A percentile compares a stretch with the other conserved stretches of the same genome.
Evolutionary conservation across 2,113 vertebrate genomes (phyloP).

Genomic region (Connochaetes taurinus): DNA sequence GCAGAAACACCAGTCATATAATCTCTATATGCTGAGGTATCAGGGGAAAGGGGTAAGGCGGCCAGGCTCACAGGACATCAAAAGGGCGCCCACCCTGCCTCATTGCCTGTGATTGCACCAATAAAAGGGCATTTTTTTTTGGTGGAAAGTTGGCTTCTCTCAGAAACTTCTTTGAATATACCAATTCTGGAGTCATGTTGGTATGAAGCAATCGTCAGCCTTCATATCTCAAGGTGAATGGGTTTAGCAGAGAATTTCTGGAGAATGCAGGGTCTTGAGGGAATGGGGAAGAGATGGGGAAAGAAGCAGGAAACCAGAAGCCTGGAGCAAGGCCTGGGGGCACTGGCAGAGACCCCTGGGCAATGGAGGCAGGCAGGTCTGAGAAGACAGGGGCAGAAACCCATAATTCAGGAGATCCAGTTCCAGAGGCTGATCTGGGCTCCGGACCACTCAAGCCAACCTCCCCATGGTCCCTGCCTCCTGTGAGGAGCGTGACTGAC

Average conservation of each 20-base stretch:
- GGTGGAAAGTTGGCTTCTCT: background rate
- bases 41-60: background rate
- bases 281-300: background rate
- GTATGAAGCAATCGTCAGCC: background rate
- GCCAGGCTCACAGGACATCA: background rate
- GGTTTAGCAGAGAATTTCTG: background rate
- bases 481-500: background rate
- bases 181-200: too few relatives aligned
- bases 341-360: background rate
- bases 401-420: background rate
- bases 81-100: accelerated
- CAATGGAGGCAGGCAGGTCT: background rate
- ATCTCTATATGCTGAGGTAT: background rate
- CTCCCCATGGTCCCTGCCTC: accelerated
- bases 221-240: background rate
- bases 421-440: background rate
- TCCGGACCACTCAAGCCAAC: background rate
- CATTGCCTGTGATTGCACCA: accelerated
- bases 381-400: background rate
- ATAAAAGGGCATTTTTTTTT: background rate
- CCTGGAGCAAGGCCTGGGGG: background rate
- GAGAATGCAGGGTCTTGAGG: background rate
- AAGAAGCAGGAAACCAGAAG: background rate
- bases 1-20: background rate
- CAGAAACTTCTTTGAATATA: background rate